These are phyloP conservation scores for Strongylocentrotus purpuratus DNA, from an alignment of 35 echinoderm and acorn worm species.

Conservation along the genomic window DNA sequence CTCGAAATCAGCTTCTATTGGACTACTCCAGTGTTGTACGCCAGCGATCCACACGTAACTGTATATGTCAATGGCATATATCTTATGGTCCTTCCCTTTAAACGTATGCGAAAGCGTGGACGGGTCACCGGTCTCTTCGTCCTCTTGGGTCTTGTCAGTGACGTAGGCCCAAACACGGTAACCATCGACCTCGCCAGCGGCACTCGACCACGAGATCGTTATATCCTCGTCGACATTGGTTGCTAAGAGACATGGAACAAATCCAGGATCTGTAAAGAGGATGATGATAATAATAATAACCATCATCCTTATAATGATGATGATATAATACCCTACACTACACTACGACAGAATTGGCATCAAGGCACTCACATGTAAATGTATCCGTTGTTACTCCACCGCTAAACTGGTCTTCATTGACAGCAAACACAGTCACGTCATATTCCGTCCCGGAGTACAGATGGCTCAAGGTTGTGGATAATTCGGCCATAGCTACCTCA, in stretches of 20 bases:
- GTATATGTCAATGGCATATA: constrained; percentile 39
- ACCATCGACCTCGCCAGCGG: constrained; percentile 33
- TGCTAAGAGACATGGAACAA: constrained; percentile 15
- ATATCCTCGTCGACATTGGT: neutral
- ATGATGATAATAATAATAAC: neutral
- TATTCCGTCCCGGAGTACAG: neutral
- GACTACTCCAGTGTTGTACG: constrained; percentile 18
- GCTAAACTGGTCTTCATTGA: constrained; percentile 27
- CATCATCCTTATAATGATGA: neutral
- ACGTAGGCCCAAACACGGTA: constrained; percentile 36
- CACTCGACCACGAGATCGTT: constrained; percentile 37
- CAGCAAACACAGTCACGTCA: neutral
- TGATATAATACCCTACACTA: neutral
- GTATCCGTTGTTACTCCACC: neutral
- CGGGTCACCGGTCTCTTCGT: neutral
- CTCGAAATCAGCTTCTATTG: neutral
- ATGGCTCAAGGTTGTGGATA: neutral
- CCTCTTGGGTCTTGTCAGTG: constrained; percentile 44
- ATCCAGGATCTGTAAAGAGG: neutral
- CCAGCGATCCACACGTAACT: constrained; percentile 24
- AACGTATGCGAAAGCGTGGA: constrained; percentile 8
- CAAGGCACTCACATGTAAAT: constrained; percentile 21
- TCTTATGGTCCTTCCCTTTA: neutral
- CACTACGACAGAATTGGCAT: neutral
- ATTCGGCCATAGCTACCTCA: neutral